Conservation (phyloP, 2,888 invertebrate genomes). For the Spilarctia lutea region DNA sequence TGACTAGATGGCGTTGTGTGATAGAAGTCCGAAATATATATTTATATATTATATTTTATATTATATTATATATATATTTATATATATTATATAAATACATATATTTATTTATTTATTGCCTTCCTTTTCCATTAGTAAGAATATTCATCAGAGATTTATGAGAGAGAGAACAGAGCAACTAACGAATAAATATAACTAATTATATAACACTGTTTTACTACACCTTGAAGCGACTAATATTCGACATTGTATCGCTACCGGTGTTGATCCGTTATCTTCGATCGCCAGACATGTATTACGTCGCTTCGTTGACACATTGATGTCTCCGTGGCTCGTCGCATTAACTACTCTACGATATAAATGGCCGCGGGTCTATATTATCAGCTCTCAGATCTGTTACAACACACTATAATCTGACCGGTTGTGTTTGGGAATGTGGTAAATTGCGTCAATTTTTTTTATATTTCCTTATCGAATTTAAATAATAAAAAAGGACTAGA, state of each 20-base stretch:
- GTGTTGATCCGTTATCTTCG: constrained; percentile 9
- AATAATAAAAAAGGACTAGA: not conserved
- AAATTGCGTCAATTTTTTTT: not conserved
- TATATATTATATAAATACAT: too few relatives aligned
- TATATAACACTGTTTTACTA: not conserved
- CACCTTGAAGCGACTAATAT: not conserved
- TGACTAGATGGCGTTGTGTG: too few relatives aligned
- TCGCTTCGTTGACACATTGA: constrained; percentile 14
- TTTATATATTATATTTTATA: too few relatives aligned
- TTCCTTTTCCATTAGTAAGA: not conserved
- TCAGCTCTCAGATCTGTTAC: not conserved
- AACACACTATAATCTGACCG: not conserved
- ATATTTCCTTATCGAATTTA: not conserved
- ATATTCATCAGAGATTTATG: not conserved
- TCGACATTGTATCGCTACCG: constrained; percentile 4
- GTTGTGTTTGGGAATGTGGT: not conserved
- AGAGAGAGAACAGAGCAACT: not conserved
- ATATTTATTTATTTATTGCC: too few relatives aligned
- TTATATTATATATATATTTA: too few relatives aligned
- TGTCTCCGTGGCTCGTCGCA: constrained; percentile 7
- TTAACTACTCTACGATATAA: constrained; percentile 7
- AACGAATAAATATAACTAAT: not conserved
- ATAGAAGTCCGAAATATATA: too few relatives aligned
- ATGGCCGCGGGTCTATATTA: not conserved
- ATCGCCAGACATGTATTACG: not conserved